A percentile compares a stretch with the other conserved stretches of the same genome.
Conservation (phyloP, 2,113 vertebrate genomes). For the Ovibos moschatus region DNA sequence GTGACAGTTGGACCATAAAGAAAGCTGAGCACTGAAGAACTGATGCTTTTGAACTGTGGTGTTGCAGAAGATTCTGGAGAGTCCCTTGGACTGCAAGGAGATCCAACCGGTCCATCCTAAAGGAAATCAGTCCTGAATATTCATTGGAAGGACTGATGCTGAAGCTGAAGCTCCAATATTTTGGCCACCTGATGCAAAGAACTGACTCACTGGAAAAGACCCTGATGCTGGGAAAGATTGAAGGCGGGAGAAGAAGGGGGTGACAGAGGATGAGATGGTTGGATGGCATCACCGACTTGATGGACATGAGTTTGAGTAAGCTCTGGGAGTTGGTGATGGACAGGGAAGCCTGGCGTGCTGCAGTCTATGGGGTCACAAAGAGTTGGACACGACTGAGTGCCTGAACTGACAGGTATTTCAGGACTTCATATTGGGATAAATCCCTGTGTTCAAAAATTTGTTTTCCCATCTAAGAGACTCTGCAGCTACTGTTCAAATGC, state of each 20-base stretch:
- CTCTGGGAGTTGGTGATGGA: neutral
- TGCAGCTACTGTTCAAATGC: neutral
- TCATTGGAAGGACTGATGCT: neutral
- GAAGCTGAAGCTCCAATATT: neutral
- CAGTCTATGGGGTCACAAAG: neutral
- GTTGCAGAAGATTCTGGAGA: neutral
- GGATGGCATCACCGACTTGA: accelerated
- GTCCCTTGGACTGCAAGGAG: neutral
- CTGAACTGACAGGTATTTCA: neutral
- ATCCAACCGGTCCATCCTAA: neutral
- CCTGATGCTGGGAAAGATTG: neutral
- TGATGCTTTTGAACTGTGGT: neutral
- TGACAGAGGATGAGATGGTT: neutral
- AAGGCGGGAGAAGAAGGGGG: neutral
- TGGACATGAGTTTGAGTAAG: neutral
- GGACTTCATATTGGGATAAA: neutral
- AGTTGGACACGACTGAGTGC: accelerated
- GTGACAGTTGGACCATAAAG: neutral
- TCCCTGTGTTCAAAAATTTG: neutral
- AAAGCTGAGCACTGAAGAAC: neutral
- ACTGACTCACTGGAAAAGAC: neutral
- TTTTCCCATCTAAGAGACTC: neutral
- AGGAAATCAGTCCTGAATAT: neutral
- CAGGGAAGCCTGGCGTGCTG: neutral
- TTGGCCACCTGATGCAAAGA: neutral